Conservation (phyloP, 2,888 invertebrate genomes). For the Koerneria pararmatus region DNA sequence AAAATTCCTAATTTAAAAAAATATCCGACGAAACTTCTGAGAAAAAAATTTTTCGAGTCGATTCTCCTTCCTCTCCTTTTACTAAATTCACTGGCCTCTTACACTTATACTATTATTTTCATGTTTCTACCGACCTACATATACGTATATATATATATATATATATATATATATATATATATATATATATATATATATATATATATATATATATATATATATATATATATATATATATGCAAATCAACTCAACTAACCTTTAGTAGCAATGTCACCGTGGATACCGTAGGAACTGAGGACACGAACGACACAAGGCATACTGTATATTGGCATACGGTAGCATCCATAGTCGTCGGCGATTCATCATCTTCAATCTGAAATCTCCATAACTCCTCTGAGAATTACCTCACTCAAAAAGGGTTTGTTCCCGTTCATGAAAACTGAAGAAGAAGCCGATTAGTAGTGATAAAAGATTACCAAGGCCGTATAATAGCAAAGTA, state of each 20-base stretch:
- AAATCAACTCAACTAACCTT: slow-evolving; percentile 34
- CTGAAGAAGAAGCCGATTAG: too few species aligned
- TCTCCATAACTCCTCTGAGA: too few species aligned
- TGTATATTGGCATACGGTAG: slow-evolving; percentile 51
- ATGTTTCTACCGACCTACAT: not conserved
- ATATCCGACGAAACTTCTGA: not conserved
- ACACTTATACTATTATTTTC: too few species aligned
- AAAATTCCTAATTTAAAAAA: not conserved
- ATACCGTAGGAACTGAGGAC: slow-evolving; percentile 43
- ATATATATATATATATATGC: not conserved
- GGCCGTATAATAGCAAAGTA: too few species aligned
- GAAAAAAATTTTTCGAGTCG: not conserved
- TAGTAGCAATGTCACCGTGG: slow-evolving; percentile 46
- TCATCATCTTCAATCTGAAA: slow-evolving; percentile 57
- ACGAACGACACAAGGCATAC: slow-evolving; percentile 38
- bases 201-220: not conserved
- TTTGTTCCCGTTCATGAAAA: too few species aligned
- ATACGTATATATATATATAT: too few species aligned
- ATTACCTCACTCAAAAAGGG: too few species aligned
- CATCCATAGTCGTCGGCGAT: slow-evolving; percentile 57
- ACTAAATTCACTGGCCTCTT: too few species aligned
- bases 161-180: too few species aligned
- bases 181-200: too few species aligned
- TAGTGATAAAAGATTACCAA: too few species aligned
- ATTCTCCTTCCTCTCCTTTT: not conserved